Evolutionary conservation across 2,797 vertebrate genomes (phyloP).

Genomic region (Pachyuromys duprasi): DNA sequence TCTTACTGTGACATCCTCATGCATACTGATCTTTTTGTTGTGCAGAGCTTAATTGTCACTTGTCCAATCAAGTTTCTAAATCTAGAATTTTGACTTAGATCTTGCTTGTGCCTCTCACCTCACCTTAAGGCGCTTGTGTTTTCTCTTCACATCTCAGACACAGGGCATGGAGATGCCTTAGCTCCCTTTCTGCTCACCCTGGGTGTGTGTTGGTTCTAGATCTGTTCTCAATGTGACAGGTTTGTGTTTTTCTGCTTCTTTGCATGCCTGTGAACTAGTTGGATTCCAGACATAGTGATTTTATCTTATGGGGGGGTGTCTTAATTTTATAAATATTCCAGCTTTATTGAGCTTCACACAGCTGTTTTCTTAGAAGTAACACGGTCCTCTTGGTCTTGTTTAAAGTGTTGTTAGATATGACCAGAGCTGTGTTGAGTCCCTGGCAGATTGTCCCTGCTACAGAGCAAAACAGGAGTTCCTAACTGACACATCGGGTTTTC

Average conservation of each 20-base stretch:
- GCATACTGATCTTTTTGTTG: background rate
- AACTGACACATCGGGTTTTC: background rate
- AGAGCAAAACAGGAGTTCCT: background rate
- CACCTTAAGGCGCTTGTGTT: background rate
- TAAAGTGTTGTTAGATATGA: background rate
- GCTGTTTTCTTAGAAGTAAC: background rate
- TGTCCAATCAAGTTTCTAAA: background rate
- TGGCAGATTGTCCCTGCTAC: background rate
- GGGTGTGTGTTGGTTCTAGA: background rate
- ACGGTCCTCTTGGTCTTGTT: background rate
- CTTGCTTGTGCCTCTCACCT: background rate
- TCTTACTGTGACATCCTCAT: background rate
- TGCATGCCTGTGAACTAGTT: constrained; percentile 8
- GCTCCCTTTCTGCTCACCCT: background rate
- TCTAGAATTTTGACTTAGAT: constrained; percentile 10
- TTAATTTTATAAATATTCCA: constrained; percentile 14
- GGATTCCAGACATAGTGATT: constrained; percentile 33
- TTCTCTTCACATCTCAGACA: background rate
- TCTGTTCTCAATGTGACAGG: background rate
- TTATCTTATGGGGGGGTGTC: constrained; percentile 4
- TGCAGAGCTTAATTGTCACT: background rate
- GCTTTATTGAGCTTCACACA: background rate
- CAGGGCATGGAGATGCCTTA: constrained; percentile 5
- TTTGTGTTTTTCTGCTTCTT: constrained; percentile 48
- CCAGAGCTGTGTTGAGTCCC: constrained; percentile 28